These are phyloP conservation scores for Australoheros scitulus DNA, from an alignment of 2,113 vertebrate genomes.

Conservation along the genomic window DNA sequence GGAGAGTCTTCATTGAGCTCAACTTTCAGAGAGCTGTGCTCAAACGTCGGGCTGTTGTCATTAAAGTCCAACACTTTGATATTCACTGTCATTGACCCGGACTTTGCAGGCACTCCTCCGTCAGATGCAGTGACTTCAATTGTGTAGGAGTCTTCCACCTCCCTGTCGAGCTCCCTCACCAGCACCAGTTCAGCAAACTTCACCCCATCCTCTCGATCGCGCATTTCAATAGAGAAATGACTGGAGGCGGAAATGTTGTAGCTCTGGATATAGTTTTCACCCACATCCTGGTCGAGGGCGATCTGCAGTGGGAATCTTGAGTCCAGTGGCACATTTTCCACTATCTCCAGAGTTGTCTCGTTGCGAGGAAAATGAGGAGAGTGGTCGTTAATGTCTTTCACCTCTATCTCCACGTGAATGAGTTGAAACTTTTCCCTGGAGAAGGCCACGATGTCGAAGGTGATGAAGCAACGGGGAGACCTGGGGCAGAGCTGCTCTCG, in stretches of 20 bases:
- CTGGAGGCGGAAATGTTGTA: conserved; percentile 75
- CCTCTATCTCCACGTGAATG: conserved; percentile 82
- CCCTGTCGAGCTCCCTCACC: conserved; percentile 75
- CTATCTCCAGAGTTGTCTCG: conserved; percentile 72
- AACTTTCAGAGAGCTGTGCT: conserved; percentile 74
- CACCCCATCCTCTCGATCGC: conserved; percentile 69
- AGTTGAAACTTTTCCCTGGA: conserved; percentile 81
- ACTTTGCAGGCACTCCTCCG: conserved; percentile 59
- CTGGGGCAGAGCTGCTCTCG: conserved; percentile 78
- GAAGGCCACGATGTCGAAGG: conserved; percentile 79
- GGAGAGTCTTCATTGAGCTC: conserved; percentile 79
- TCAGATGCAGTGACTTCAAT: conserved; percentile 74
- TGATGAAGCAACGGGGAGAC: conserved; percentile 72
- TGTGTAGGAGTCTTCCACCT: conserved; percentile 73
- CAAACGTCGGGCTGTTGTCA: conserved; percentile 82
- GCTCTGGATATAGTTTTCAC: conserved; percentile 79
- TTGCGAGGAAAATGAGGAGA: conserved; percentile 68
- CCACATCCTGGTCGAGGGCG: conserved; percentile 79
- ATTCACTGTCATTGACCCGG: conserved; percentile 66
- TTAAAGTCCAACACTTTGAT: conserved; percentile 81
- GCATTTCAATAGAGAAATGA: conserved; percentile 74
- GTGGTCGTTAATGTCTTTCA: conserved; percentile 80
- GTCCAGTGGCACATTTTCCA: conserved; percentile 70
- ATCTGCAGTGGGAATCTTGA: conserved; percentile 72
- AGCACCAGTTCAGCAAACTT: conserved; percentile 78